Evolutionary conservation across 30 jellyfish, hydroid and myxozoan species (phyloP).

Genomic region (Rhopilema esculentum): DNA sequence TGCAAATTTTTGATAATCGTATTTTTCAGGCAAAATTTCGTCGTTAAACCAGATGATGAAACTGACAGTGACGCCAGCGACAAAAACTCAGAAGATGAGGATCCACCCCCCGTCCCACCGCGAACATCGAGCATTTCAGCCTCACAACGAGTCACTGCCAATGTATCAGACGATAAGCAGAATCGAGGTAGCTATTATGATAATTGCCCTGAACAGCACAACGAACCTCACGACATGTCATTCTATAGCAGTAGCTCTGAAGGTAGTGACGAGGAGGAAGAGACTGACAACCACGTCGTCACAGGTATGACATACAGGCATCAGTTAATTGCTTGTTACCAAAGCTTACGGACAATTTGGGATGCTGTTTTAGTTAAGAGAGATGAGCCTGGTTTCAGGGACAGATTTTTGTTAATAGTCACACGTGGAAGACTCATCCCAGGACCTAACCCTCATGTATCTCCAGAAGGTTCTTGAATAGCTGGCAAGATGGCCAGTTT

Average conservation of each 20-base stretch:
- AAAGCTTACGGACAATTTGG: not conserved
- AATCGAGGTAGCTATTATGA: constrained; percentile 72
- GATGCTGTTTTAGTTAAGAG: not conserved
- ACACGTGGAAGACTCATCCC: no score
- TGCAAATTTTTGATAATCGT: no score
- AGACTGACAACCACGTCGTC: constrained; percentile 71
- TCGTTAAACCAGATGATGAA: not conserved
- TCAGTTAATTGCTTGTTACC: not conserved
- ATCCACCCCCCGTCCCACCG: constrained; percentile 86
- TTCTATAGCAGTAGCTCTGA: constrained; percentile 69
- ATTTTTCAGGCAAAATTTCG: not conserved
- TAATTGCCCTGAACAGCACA: constrained; percentile 52
- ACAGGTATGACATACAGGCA: constrained; percentile 66
- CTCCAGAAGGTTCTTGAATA: no score
- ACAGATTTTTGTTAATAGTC: not conserved
- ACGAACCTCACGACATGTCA: constrained; percentile 34
- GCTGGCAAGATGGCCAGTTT: no score
- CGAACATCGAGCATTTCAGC: constrained; percentile 76
- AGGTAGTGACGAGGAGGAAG: constrained; percentile 85
- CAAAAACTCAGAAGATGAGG: constrained; percentile 13
- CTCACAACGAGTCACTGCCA: constrained; percentile 9
- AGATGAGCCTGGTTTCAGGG: not conserved
- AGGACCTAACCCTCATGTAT: no score
- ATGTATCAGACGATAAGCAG: not conserved
- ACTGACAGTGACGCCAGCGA: not conserved